Percentiles rank a stretch among this genome's conserved stretches.
phyloP scores from a whole-genome alignment of 2,113 vertebrate species.

The Toxostoma redivivum region DNA sequence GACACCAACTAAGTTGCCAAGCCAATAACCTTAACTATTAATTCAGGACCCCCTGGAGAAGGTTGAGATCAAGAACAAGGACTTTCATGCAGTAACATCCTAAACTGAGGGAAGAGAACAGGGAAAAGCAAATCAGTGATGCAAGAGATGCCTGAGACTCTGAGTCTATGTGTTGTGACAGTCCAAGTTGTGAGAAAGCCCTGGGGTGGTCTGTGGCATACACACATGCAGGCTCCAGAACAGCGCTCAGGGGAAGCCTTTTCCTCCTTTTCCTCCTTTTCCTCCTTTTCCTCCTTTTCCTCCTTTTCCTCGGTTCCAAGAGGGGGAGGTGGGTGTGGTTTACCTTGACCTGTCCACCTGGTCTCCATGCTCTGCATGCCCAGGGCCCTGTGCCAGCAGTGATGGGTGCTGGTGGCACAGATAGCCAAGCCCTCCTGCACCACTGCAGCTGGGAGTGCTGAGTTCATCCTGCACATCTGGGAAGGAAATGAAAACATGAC shows the following conservation, averaged over 20 bases:
- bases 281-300: background rate
- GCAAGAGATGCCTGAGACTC: background rate
- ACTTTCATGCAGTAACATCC: background rate
- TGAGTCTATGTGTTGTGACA: background rate
- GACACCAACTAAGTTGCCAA: background rate
- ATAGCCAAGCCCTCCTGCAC: background rate
- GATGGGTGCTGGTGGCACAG: rapidly evolving
- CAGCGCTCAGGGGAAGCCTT: rapidly evolving
- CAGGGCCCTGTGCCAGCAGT: background rate
- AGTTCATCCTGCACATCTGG: background rate
- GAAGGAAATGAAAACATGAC: background rate
- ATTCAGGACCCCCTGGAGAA: background rate
- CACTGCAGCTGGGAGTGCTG: rapidly evolving
- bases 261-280: background rate
- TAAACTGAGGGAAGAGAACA: background rate
- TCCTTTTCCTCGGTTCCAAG: background rate
- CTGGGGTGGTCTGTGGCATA: background rate
- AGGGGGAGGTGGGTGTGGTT: background rate
- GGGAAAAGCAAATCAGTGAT: background rate
- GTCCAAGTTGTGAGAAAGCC: background rate
- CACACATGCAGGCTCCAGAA: background rate
- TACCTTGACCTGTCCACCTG: background rate
- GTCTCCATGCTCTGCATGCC: rapidly evolving
- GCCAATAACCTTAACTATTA: background rate
- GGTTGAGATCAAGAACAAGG: background rate